Conservation (phyloP, 2,797 vertebrate genomes). For the Xerus rutilus region DNA sequence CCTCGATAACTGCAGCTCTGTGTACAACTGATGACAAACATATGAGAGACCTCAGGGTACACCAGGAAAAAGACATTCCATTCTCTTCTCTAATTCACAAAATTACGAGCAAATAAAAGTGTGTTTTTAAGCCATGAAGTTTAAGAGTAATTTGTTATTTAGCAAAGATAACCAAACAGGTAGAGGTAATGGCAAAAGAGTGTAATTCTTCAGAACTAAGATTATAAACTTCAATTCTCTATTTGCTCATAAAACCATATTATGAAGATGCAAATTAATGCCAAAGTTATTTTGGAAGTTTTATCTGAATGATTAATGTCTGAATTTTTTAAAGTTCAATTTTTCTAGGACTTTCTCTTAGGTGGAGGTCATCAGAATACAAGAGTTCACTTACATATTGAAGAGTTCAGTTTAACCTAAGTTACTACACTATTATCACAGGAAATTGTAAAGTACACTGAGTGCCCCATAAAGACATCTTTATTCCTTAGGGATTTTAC, state of each 20-base stretch:
- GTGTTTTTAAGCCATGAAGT: background rate
- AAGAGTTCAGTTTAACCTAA: background rate
- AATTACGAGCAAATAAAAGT: constrained; percentile 4
- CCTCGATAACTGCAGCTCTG: background rate
- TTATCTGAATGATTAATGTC: background rate
- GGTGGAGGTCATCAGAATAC: background rate
- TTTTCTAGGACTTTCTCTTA: background rate
- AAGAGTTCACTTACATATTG: background rate
- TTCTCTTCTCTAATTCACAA: background rate
- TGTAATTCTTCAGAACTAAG: constrained; percentile 1
- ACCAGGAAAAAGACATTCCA: background rate
- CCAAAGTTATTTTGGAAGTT: background rate
- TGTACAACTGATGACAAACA: background rate
- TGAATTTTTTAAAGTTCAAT: background rate
- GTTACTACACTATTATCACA: background rate
- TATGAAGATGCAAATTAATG: background rate
- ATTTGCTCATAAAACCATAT: background rate
- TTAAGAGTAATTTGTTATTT: background rate
- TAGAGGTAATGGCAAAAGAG: background rate
- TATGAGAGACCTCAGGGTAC: background rate
- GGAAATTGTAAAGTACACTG: background rate
- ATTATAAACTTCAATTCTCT: background rate
- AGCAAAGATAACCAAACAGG: background rate
- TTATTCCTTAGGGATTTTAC: background rate
- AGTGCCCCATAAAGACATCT: background rate